Evolutionary conservation across 2,113 vertebrate genomes (phyloP).

Genomic region (Emydura subglobosa): DNA sequence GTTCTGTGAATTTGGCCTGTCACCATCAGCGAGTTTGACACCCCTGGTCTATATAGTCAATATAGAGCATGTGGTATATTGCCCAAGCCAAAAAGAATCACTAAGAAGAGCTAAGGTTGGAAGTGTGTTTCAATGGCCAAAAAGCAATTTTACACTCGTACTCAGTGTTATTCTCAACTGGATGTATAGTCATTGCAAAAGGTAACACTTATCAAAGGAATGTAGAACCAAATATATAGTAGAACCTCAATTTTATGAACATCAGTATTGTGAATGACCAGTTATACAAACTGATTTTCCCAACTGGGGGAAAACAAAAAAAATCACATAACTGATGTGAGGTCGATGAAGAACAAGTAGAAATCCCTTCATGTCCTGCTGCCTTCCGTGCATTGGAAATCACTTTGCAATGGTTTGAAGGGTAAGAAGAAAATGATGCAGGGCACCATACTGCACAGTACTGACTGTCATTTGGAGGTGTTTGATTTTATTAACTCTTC

Average conservation of each 20-base stretch:
- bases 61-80: not conserved
- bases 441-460: too few species aligned
- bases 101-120: too few species aligned
- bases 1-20: too few species aligned
- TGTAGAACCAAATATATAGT: not conserved
- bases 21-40: too few species aligned
- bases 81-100: not conserved
- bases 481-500: not conserved
- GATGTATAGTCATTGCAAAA: not conserved
- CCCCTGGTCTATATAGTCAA: not conserved
- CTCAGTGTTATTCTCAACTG: not conserved
- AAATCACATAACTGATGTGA: not conserved
- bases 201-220: not conserved
- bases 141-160: not conserved
- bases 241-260: not conserved
- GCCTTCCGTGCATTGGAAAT: too few species aligned
- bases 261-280: not conserved
- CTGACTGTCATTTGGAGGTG: not conserved
- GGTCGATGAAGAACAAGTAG: not conserved
- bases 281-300: not conserved
- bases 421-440: too few species aligned
- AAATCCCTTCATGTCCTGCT: not conserved
- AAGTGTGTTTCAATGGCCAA: not conserved
- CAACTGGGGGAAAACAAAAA: not conserved
- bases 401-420: too few species aligned